Base-by-base conservation (phyloP, 2,113 vertebrate species). In the Falcunculus frontatus region DNA sequence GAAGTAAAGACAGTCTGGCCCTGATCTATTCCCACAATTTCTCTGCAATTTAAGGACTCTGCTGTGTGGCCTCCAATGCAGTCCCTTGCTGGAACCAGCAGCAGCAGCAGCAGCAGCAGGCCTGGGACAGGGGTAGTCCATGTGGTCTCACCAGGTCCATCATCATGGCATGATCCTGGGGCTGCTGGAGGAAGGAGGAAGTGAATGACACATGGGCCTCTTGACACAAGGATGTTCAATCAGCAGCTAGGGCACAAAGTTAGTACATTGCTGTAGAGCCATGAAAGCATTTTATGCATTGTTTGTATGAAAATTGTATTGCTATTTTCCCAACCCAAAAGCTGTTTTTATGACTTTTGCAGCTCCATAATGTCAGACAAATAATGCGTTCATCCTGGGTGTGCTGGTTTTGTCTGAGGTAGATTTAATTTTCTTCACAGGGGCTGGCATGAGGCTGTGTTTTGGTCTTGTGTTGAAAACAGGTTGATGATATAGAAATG, bases 31-130 rank as follows among this genome's bases (percentile, higher is more conserved):
- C 16, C 32, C 30, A 55, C 16, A 63, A 8, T 6, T 47, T 79
- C 53, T 76, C 18, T 63, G 32, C 18, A 30, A 14, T 76, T 85
- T 63, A 35, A 62, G 52, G 18, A 47, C 32, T 11, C 6, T 49
- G 18, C 35, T 29, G 27, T 8, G 27, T 47, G 33, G 44, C 7
- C 11, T 69, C 52, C 42, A 27, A 4, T 12, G 56, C 22, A 57
- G 60, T 35, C 7, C 7, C 26, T 49, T 90, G 27, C 29, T 79
- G 83, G 32, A 85, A 15, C 6, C 35, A 60, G 30, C 4, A 1
- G 32, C 1, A 0, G 41, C 35, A 60, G 30, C 4, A 1, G 32
- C 1, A 0, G 41, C 55, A 90, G 20, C 13, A 69, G 52, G 17
- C 11, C 46, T 49, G 29, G 32, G 11, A 13, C 0, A 8, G 12